Evolutionary conservation across 53 echinoderm and acorn worm species (phyloP).

Genomic region (Paracentrotus lividus): DNA sequence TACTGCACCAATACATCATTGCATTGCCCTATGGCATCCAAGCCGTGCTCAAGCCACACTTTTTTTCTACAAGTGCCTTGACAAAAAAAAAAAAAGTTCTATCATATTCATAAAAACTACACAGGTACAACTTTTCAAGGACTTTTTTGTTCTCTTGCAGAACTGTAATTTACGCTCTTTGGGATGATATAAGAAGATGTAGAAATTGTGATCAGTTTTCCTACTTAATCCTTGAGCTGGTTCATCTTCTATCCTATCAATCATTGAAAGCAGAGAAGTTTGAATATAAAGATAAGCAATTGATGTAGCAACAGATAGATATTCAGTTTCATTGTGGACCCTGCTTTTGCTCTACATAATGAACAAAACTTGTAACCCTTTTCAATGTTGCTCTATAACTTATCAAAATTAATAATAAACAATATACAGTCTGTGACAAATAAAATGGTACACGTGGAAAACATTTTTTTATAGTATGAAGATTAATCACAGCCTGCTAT

Average conservation of each 20-base stretch:
- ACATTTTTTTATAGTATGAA: too few species aligned
- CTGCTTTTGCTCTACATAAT: too few species aligned
- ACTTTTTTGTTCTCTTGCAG: neutral
- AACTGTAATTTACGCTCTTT: neutral
- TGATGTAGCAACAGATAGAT: too few species aligned
- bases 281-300: too few species aligned
- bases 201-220: neutral
- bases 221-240: neutral
- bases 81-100: constrained; percentile 25
- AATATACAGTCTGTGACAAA: too few species aligned
- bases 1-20: constrained; percentile 49
- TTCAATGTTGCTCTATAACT: too few species aligned
- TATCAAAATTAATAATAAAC: too few species aligned
- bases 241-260: neutral
- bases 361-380: too few species aligned
- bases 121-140: constrained; percentile 21
- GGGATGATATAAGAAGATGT: neutral
- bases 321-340: too few species aligned
- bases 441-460: too few species aligned
- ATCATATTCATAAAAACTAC: neutral
- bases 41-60: constrained; percentile 7
- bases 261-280: neutral
- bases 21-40: constrained; percentile 10
- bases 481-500: too few species aligned
- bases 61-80: neutral